Conservation (phyloP, 2,113 vertebrate genomes). For the Mixornis gularis region DNA sequence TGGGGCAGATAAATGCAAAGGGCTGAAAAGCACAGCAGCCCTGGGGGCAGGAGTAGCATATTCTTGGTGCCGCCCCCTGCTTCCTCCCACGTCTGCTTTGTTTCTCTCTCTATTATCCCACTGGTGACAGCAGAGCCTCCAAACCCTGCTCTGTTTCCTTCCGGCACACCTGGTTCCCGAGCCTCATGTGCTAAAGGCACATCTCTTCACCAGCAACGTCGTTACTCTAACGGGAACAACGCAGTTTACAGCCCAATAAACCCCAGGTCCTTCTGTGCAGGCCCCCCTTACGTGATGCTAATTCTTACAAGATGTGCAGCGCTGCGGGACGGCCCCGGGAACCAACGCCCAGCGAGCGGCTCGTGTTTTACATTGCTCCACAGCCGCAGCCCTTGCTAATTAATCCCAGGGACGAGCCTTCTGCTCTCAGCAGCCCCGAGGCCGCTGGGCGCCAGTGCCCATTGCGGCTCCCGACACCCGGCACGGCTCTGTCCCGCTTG, state of each 20-base stretch:
- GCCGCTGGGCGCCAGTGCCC: neutral
- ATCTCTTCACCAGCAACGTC: neutral
- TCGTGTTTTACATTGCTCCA: neutral
- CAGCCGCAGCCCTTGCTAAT: neutral
- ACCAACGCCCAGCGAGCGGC: neutral
- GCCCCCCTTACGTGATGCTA: constrained; percentile 12
- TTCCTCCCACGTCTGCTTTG: neutral
- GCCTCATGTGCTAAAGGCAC: neutral
- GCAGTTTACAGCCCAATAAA: constrained; percentile 56
- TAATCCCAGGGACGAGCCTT: neutral
- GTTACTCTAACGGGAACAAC: constrained; percentile 16
- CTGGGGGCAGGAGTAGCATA: neutral
- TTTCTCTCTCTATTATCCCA: constrained; percentile 3
- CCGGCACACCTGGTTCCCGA: constrained; percentile 5
- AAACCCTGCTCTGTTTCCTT: neutral
- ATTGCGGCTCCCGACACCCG: accelerated
- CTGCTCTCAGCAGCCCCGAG: neutral
- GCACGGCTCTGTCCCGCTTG: neutral
- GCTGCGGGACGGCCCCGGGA: neutral
- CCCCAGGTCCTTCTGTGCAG: constrained; percentile 36
- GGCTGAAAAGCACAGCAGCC: neutral
- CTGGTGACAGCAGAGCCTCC: neutral
- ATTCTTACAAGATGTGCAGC: constrained; percentile 27
- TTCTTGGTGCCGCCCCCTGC: neutral
- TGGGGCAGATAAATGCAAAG: neutral